These are phyloP conservation scores for Xylophagus ater DNA, from an alignment of 2,888 invertebrate genomes.

Conservation along the genomic window DNA sequence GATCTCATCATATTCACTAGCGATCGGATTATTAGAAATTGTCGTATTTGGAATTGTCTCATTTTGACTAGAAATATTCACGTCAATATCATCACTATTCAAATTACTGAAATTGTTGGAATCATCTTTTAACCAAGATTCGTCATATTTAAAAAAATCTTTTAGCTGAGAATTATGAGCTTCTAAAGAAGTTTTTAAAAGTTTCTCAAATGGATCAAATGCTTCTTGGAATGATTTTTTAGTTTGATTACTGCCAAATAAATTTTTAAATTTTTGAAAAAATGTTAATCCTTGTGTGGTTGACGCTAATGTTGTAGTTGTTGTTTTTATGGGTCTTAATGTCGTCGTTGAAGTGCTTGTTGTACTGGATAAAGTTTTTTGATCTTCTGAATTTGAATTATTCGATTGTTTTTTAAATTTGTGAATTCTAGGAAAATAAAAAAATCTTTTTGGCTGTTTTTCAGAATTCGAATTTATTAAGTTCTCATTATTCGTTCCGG, in stretches of 20 bases:
- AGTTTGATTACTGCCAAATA: conserved; percentile 1
- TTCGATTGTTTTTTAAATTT: conserved; percentile 1
- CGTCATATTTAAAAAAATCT: conserved; percentile 6
- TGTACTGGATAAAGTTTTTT: no score
- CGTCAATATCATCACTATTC: not conserved
- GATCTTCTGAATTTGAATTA: not conserved
- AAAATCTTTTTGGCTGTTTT: conserved; percentile 5
- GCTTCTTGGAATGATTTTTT: not conserved
- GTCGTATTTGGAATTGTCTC: no score
- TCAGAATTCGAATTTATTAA: no score
- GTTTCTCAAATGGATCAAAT: not conserved
- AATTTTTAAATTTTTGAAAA: conserved; percentile 1
- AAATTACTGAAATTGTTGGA: not conserved
- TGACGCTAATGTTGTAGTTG: not conserved
- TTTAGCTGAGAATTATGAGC: not conserved
- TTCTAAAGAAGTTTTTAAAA: not conserved
- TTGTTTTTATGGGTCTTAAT: no score
- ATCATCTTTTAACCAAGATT: conserved; percentile 1
- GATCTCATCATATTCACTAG: no score
- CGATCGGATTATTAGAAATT: no score
- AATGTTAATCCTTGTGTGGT: not conserved
- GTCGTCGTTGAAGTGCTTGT: no score
- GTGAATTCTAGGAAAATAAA: conserved; percentile 1
- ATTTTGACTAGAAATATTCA: no score
- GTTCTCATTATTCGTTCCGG: not conserved